phyloP scores from a whole-genome alignment of 2,113 vertebrate genomes.

The Cricetomys ansorgei region DNA sequence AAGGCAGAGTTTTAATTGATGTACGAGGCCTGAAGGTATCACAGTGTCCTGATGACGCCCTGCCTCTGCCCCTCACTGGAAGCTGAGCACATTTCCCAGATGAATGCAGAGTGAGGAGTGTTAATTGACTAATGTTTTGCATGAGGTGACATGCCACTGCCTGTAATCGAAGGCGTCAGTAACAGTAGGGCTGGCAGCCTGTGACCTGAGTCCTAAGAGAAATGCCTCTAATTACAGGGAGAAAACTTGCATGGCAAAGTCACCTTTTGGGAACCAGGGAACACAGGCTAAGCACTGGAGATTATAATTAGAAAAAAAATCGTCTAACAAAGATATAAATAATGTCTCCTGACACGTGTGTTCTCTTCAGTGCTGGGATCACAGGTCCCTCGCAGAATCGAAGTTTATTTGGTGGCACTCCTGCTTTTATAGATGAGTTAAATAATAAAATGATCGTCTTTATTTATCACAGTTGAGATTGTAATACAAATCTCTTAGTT shows the following conservation, averaged over 20 bases:
- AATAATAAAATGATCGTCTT: neutral
- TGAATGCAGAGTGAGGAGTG: constrained; percentile 64
- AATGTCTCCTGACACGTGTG: neutral
- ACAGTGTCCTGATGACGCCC: constrained; percentile 58
- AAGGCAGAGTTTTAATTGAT: constrained; percentile 55
- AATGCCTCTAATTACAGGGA: constrained; percentile 52
- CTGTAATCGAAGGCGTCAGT: constrained; percentile 59
- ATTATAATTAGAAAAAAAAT: neutral
- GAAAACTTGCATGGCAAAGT: constrained; percentile 46
- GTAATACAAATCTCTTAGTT: neutral
- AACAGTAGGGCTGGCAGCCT: constrained; percentile 24
- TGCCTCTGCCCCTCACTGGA: constrained; percentile 42
- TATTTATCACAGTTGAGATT: constrained; percentile 21
- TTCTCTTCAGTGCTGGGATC: neutral
- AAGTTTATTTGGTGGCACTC: neutral
- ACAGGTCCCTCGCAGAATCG: neutral
- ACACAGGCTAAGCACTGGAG: constrained; percentile 5
- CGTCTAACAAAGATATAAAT: neutral
- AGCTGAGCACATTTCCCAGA: constrained; percentile 70
- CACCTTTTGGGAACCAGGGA: constrained; percentile 43
- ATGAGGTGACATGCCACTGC: constrained; percentile 58
- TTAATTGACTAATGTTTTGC: constrained; percentile 80
- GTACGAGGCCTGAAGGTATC: constrained; percentile 54
- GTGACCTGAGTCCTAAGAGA: constrained; percentile 51
- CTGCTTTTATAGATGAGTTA: constrained; percentile 26